Evolutionary conservation across 2,888 invertebrate genomes (phyloP), one percentile per base, ranked within the genome.

Genomic region (Nemoura dubitans): DNA sequence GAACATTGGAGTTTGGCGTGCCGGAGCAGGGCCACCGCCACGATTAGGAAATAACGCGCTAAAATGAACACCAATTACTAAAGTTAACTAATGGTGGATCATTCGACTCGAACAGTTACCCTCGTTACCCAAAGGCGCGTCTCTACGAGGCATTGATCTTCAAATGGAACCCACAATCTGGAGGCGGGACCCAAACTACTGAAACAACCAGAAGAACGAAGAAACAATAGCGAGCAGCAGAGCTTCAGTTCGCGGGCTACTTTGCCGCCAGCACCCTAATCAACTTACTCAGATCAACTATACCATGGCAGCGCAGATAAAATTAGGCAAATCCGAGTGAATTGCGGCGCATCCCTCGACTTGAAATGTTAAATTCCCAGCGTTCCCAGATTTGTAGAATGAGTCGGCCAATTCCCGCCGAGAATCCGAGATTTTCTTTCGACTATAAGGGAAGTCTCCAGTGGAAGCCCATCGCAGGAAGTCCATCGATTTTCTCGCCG

Each of bases 41-140:
- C 36, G 42, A 83, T 83, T 83, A 83, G 25, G 83, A 83, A 83
- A 83, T 83, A 30, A 83, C 83, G 83, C 83, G 83, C 83, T 83
- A 83, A 83, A 43, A 83, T 83, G 83, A 83, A 83, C 83, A 83
- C 36, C 83, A 83, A 83, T 83, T 83, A 83, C 29, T 21, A 43
- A 83, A 83, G n/a, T 83, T 83, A 83, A 83, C 83, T 83, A 36
- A 42, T 59, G 27, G 78, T 16, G 83, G 83, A 83, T 83, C 83
- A 83, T 83, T 83, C 83, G 36, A n/a, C 83, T 83, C 83, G 42
- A 83, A 28, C 30, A 42, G 42, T 30, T 30, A 83, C 83, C 30
- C 28, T 81, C 29, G 27, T 78, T 78, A 26, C n/a, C 81, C 28
- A 16, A 14, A 36, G 5, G 36, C 36, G 36, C 36, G 36, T 36